phyloP scores from a whole-genome alignment of 2,113 vertebrate genomes.

The Erinaceus europaeus region DNA sequence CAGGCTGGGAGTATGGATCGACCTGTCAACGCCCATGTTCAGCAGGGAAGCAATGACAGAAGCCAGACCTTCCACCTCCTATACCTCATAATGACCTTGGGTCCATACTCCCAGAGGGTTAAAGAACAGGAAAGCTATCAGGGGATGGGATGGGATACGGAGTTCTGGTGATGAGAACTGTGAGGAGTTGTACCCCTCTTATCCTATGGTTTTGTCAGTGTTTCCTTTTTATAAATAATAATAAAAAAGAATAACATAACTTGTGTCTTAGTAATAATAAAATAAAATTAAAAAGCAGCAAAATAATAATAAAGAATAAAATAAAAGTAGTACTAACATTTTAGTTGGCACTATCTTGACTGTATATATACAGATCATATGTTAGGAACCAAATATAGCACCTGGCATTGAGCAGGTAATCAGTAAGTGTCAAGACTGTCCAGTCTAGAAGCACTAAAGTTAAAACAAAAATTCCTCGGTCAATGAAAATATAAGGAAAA shows the following conservation, averaged over 20 bases:
- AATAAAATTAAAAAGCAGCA: neutral
- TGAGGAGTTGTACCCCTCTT: too few species aligned
- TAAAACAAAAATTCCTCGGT: neutral
- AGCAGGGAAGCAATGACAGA: too few species aligned
- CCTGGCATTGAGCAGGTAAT: neutral
- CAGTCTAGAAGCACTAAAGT: neutral
- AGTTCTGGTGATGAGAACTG: too few species aligned
- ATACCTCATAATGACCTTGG: too few species aligned
- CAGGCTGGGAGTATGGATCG: too few species aligned
- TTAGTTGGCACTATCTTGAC: neutral
- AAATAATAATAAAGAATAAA: conserved; percentile 21
- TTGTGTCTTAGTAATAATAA: neutral
- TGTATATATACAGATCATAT: neutral
- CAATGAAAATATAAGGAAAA: conserved; percentile 61
- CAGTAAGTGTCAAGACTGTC: neutral
- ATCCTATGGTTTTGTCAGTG: too few species aligned
- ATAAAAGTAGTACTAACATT: neutral
- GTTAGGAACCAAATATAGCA: neutral
- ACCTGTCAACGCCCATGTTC: too few species aligned
- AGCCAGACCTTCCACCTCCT: too few species aligned
- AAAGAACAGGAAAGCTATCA: too few species aligned
- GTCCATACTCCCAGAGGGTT: too few species aligned
- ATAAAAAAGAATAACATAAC: neutral
- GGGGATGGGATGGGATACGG: too few species aligned
- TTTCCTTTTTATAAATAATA: too few species aligned